Conservation (phyloP, 2,797 vertebrate species). For the Clarias platycephalus region DNA sequence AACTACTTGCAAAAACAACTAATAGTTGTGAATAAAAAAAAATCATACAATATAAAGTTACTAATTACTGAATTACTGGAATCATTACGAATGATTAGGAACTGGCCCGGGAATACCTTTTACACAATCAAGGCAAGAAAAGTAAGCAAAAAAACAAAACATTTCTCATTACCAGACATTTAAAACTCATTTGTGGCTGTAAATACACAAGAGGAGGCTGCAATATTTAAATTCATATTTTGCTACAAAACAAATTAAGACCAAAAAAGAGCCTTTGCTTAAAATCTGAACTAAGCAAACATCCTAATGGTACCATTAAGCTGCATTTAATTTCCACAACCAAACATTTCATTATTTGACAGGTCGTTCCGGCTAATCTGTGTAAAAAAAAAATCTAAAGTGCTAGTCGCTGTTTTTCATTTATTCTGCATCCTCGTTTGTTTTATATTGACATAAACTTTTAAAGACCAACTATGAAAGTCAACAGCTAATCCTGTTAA, state of each 20-base stretch:
- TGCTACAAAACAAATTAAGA: neutral
- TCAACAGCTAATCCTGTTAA: neutral
- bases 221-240: constrained; percentile 48
- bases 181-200: constrained; percentile 44
- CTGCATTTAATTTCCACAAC: neutral
- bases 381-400: constrained; percentile 16
- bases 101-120: constrained; percentile 53
- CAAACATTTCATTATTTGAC: constrained; percentile 9
- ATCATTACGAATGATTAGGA: constrained; percentile 61
- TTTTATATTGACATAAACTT: constrained; percentile 43
- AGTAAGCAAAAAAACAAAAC: constrained; percentile 40
- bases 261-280: neutral
- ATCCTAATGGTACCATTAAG: neutral
- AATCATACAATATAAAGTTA: constrained; percentile 61
- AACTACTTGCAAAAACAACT: constrained; percentile 60
- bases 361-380: constrained; percentile 15
- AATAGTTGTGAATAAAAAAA: constrained; percentile 63
- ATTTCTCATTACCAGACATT: constrained; percentile 56
- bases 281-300: neutral
- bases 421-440: constrained; percentile 26
- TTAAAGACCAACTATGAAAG: constrained; percentile 28
- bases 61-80: constrained; percentile 59
- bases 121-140: constrained; percentile 30
- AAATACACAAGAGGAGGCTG: constrained; percentile 70
- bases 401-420: neutral